A percentile compares a stretch with the other conserved stretches of the same genome.
phyloP scores from a whole-genome alignment of 53 echinoderm and acorn worm species.

The Arbacia lixula region DNA sequence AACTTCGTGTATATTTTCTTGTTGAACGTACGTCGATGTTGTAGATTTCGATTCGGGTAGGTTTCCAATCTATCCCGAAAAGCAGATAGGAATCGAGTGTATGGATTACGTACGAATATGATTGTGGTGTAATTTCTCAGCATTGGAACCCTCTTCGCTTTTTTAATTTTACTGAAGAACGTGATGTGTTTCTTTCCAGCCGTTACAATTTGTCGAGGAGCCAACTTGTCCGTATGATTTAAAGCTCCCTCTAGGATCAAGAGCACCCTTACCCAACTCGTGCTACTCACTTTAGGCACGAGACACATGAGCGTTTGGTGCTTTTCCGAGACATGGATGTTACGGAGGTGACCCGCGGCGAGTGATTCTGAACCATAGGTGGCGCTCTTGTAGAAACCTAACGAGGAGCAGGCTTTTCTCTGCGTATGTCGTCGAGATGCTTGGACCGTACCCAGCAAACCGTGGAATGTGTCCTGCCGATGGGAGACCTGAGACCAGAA shows the following conservation, averaged over 20 bases:
- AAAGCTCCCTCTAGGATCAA: slow-evolving; percentile 8
- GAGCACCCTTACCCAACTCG: slow-evolving; percentile 13
- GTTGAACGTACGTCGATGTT: not conserved
- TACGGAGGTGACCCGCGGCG: not conserved
- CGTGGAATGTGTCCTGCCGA: too few relatives aligned
- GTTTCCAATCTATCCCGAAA: slow-evolving; percentile 56
- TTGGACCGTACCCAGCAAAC: too few relatives aligned
- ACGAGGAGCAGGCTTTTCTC: slow-evolving; percentile 20
- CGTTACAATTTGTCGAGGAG: not conserved
- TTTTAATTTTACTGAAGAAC: not conserved
- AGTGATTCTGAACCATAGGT: not conserved
- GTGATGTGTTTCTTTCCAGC: not conserved
- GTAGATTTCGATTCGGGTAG: slow-evolving; percentile 39
- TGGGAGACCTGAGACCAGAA: too few relatives aligned
- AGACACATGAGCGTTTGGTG: slow-evolving; percentile 10
- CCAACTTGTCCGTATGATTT: slow-evolving; percentile 1
- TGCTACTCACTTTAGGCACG: slow-evolving; percentile 25
- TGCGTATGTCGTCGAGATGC: slow-evolving; percentile 11
- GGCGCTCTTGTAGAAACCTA: slow-evolving; percentile 16
- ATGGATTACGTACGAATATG: slow-evolving; percentile 49
- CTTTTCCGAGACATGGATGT: slow-evolving; percentile 21
- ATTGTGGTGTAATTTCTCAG: slow-evolving; percentile 37
- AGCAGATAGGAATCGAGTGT: slow-evolving; percentile 33
- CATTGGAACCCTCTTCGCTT: not conserved
- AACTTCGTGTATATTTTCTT: slow-evolving; percentile 22